Percentiles rank a stretch among this genome's conserved stretches.
These are phyloP conservation scores for Bombycilla garrulus DNA, from an alignment of 2,113 vertebrate species.

Conservation along the genomic window DNA sequence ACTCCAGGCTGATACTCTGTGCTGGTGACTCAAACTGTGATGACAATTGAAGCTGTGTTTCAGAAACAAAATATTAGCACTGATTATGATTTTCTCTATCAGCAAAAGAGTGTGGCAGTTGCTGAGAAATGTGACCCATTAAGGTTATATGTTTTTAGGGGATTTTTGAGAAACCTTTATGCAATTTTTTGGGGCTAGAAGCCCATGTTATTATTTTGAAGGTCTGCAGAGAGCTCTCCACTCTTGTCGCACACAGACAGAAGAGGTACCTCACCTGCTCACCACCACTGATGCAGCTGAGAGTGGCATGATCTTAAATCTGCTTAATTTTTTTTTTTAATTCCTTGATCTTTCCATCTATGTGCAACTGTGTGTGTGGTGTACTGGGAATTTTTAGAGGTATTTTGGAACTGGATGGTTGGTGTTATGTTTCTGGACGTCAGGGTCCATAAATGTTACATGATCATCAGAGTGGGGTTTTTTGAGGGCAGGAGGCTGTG, in stretches of 20 bases:
- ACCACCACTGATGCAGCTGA: background rate
- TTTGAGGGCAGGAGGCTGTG: background rate
- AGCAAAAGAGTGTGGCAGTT: background rate
- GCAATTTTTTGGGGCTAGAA: background rate
- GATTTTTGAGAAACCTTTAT: background rate
- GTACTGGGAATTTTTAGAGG: background rate
- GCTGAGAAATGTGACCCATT: background rate
- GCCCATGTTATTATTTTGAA: background rate
- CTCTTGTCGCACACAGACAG: accelerated
- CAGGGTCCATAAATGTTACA: background rate
- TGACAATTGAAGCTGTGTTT: constrained; percentile 4
- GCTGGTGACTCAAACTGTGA: constrained; percentile 17
- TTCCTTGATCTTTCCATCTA: background rate
- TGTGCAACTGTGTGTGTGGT: background rate
- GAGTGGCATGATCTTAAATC: background rate
- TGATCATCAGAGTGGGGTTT: no score
- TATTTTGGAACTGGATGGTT: background rate
- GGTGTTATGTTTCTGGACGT: background rate
- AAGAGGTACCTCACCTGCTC: accelerated
- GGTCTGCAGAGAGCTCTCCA: background rate
- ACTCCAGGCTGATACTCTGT: background rate
- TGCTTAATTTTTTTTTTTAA: background rate
- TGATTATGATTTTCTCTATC: background rate
- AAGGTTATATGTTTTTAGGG: background rate
- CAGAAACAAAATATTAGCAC: background rate